Conservation (phyloP, 2,888 invertebrate species). For the Lamproptera curius region DNA sequence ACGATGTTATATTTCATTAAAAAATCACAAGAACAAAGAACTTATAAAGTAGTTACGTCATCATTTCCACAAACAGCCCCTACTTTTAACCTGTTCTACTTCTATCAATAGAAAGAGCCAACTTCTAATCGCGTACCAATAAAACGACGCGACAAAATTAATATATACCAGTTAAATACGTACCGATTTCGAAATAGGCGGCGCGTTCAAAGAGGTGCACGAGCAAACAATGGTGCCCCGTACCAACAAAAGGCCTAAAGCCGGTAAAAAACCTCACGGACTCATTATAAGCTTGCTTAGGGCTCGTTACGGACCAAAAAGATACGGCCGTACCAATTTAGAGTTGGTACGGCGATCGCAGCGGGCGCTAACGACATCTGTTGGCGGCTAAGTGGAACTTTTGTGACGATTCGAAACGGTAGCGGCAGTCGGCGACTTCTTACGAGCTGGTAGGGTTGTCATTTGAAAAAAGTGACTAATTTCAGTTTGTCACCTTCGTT, state of each 20-base stretch:
- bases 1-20: no score
- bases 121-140: not conserved
- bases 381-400: conserved; percentile 67
- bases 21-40: no score
- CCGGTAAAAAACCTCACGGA: conserved; percentile 12
- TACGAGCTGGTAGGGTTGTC: conserved; percentile 14
- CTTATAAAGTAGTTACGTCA: no score
- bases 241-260: conserved; percentile 18
- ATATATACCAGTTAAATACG: conserved; percentile 10
- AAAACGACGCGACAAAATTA: conserved; percentile 4
- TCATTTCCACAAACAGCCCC: no score
- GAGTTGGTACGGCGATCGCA: conserved; percentile 49
- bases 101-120: no score
- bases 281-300: conserved; percentile 21
- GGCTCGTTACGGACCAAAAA: conserved; percentile 24
- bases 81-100: no score
- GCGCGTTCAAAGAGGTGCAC: conserved; percentile 11
- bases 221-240: conserved; percentile 17
- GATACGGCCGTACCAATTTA: conserved; percentile 46
- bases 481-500: no score
- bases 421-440: conserved; percentile 53
- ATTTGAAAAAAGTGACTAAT: no score
- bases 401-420: conserved; percentile 69
- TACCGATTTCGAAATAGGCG: conserved; percentile 11
- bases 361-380: conserved; percentile 75